Evolutionary conservation across 2,888 invertebrate genomes (phyloP), one percentile per base, ranked within the genome.

Genomic region (Drosophila nr. perissopoda): DNA sequence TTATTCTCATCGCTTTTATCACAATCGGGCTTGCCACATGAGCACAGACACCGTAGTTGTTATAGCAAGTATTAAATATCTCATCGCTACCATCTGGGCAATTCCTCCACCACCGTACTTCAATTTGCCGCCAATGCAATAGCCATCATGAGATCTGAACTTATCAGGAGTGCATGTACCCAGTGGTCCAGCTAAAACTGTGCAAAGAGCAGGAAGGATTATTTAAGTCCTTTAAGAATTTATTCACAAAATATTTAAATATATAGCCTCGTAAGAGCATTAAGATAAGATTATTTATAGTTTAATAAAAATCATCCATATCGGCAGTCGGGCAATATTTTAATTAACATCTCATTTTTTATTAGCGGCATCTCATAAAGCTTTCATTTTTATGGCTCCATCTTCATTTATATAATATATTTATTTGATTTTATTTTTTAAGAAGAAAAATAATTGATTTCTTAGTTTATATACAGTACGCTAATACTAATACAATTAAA

Each of bases 1-100:
- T 7, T 4, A 13, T 59, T 77, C 21, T 80, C 80, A 21, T 80
- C 86, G n/a, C 65, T 77, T 0, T 10, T 3, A 68, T 82, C 86
- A 25, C 78, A 81, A 42, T 85, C 53, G 0, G 0, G 0, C 29
- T 29, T 7, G 7, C 1, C 29, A 29, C 29, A 29, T 29, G 29
- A 1, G 77, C 29, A 33, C 82, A 82, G 11, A 64, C 85, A 2
- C 82, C 76, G 52, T 84, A 84, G 21, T 49, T 49, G 0, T 27
- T 25, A 18, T 62, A 59, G 16, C 79, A 82, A 2, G 52, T 5
- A 2, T 7, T 42, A 11, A 71, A 76, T 0, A 27, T 6, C 16
- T 82, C 80, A 40, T 85, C 82, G 11, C 65, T 61, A 0, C 33
- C 36, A 53, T 83, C 74, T 0, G 0, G 1, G 21, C 80, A 77